These are phyloP conservation scores for Barypeithes pellucidus DNA, from an alignment of 2,888 invertebrate genomes.

Conservation along the genomic window DNA sequence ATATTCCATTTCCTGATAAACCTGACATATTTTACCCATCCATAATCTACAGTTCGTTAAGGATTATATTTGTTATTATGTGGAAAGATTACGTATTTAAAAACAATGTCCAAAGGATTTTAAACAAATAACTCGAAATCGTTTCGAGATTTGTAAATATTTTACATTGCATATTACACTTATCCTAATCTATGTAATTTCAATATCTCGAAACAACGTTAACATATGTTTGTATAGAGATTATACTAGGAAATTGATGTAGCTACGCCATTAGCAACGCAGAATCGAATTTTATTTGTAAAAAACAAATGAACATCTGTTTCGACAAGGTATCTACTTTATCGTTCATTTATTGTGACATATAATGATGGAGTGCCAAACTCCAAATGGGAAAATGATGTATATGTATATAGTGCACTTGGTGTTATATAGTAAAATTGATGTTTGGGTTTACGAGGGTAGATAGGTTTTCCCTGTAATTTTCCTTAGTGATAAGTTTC, in stretches of 20 bases:
- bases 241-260: constrained; percentile 33
- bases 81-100: not conserved
- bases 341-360: constrained; percentile 65
- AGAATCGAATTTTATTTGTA: constrained; percentile 58
- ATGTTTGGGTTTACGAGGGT: constrained; percentile 56
- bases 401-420: constrained; percentile 54
- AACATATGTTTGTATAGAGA: constrained; percentile 35
- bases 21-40: not conserved
- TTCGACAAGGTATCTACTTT: constrained; percentile 60
- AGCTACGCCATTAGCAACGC: constrained; percentile 29
- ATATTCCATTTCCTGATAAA: not conserved
- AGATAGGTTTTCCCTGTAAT: constrained; percentile 17
- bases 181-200: constrained; percentile 22
- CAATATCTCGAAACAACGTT: constrained; percentile 20
- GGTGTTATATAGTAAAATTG: constrained; percentile 37
- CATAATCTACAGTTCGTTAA: not conserved
- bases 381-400: constrained; percentile 64
- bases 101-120: not conserved
- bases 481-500: not conserved
- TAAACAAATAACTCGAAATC: constrained; percentile 3
- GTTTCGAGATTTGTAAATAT: constrained; percentile 5
- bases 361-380: constrained; percentile 62
- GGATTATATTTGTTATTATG: not conserved
- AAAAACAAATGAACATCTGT: constrained; percentile 63
- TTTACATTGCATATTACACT: constrained; percentile 16